A percentile compares a stretch with the other conserved stretches of the same genome.
Evolutionary conservation across 2,888 invertebrate species (phyloP).

Genomic region (Euplagia quadripunctaria): DNA sequence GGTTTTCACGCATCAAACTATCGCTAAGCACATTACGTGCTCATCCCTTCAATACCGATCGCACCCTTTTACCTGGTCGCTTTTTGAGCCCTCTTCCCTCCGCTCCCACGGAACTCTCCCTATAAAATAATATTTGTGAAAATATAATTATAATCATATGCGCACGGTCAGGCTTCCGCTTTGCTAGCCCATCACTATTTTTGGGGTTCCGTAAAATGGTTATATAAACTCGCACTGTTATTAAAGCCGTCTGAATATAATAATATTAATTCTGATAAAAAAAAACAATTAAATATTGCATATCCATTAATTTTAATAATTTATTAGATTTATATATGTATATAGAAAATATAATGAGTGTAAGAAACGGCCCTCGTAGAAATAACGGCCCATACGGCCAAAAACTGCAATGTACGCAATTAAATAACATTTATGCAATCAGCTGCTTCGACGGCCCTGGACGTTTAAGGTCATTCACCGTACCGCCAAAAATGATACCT

Average conservation of each 20-base stretch:
- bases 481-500: too few relatives aligned
- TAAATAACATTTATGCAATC: too few relatives aligned
- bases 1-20: conserved; percentile 62
- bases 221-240: neutral
- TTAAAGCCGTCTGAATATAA: neutral
- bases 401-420: too few relatives aligned
- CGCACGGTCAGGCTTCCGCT: conserved; percentile 78
- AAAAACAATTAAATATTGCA: neutral
- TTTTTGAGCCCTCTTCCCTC: conserved; percentile 55
- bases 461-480: too few relatives aligned
- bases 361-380: too few relatives aligned
- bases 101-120: conserved; percentile 78
- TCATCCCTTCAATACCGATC: conserved; percentile 64
- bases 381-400: too few relatives aligned
- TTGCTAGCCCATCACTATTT: conserved; percentile 57
- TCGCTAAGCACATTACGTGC: conserved; percentile 72
- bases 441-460: too few relatives aligned
- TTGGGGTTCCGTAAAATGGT: conserved; percentile 29
- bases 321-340: too few relatives aligned
- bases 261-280: neutral
- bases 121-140: conserved; percentile 78
- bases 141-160: conserved; percentile 84
- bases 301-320: too few relatives aligned
- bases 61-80: conserved; percentile 69
- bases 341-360: too few relatives aligned